These are phyloP conservation scores for Drosophila bunnanda DNA, from an alignment of 2,888 invertebrate genomes.

Conservation along the genomic window DNA sequence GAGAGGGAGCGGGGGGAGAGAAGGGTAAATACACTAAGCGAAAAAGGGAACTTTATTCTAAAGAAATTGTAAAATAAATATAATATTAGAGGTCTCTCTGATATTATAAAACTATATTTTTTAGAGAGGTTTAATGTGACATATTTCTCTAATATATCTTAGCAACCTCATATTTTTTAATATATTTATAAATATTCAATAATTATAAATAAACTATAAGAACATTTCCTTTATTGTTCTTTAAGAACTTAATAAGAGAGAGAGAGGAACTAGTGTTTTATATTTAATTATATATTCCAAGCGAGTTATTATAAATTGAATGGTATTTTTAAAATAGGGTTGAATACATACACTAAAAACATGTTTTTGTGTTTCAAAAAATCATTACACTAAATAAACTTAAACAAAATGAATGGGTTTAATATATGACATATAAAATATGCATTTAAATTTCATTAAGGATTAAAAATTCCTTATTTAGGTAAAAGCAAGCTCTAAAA, in stretches of 20 bases:
- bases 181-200: too few species aligned
- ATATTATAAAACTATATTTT: not conserved
- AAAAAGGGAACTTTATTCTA: not conserved
- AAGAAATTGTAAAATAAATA: not conserved
- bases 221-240: too few species aligned
- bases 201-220: too few species aligned
- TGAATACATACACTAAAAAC: not conserved
- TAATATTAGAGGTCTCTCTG: not conserved
- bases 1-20: not conserved
- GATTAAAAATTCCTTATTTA: not conserved
- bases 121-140: not conserved
- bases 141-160: too few species aligned
- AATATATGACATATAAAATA: not conserved
- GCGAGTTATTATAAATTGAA: fast-evolving
- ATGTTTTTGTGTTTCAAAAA: not conserved
- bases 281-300: too few species aligned
- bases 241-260: too few species aligned
- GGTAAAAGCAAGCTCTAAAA: not conserved
- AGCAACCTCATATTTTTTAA: too few species aligned
- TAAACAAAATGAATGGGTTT: not conserved
- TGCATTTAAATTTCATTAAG: not conserved
- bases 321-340: not conserved
- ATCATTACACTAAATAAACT: fast-evolving
- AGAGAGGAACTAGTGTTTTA: too few species aligned
- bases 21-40: conserved; percentile 17